Evolutionary conservation across 1,140 invertebrate species (phyloP).

Genomic region (Sitodiplosis mosellana): DNA sequence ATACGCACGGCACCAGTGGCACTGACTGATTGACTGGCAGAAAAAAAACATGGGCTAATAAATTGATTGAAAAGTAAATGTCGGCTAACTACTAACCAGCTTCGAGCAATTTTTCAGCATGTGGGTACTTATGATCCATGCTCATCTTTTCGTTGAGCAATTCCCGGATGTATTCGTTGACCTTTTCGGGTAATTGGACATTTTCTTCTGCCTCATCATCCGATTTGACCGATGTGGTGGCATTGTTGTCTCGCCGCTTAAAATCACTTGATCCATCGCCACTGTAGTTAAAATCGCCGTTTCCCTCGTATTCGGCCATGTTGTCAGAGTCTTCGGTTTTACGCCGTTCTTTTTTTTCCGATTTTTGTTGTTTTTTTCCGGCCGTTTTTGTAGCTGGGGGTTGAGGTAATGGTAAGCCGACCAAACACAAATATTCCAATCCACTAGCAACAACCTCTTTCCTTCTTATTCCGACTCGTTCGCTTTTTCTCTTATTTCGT

Average conservation of each 20-base stretch:
- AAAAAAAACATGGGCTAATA: background rate
- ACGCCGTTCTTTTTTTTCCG: no score
- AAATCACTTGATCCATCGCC: constrained; percentile 34
- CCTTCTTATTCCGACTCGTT: no score
- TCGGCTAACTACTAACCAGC: constrained; percentile 44
- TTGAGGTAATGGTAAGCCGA: no score
- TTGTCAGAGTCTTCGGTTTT: background rate
- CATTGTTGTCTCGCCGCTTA: constrained; percentile 18
- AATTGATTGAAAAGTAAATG: constrained; percentile 1
- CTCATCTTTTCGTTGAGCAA: constrained; percentile 53
- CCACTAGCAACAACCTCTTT: no score
- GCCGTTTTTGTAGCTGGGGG: no score
- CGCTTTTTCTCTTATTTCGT: no score
- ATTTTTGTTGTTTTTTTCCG: no score
- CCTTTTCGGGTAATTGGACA: constrained; percentile 35
- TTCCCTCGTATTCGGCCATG: constrained; percentile 14
- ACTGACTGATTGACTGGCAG: no score
- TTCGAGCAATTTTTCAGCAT: constrained; percentile 48
- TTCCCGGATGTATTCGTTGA: constrained; percentile 55
- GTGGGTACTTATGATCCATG: constrained; percentile 48
- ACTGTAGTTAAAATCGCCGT: constrained; percentile 25
- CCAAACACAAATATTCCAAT: no score
- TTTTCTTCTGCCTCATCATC: constrained; percentile 31
- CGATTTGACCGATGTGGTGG: constrained; percentile 14
- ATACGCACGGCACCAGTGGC: no score